Evolutionary conservation across 2,888 invertebrate genomes (phyloP), one percentile per base, ranked within the genome.

Genomic region (Furcula furcula): DNA sequence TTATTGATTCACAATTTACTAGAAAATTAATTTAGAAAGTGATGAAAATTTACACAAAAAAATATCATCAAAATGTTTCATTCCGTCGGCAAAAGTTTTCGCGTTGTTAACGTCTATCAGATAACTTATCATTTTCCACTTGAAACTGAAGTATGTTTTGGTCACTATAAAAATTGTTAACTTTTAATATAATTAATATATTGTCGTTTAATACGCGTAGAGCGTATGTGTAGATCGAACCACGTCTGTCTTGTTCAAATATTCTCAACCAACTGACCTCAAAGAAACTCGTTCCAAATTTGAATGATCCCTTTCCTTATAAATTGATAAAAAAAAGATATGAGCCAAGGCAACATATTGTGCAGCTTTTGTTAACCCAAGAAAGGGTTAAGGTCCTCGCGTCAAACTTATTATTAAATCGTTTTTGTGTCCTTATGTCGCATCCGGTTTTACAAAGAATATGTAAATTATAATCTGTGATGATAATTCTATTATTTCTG

Each of bases 381-480:
- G 78, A 78, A 86, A 83, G 85, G 87, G 86, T 84, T 83, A 82
- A 82, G 76, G 79, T 79, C 77, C 74, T 68, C 53, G 68, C 75
- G 75, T 76, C 77, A 75, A 82, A 83, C 77, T 79, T 86, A 78
- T 84, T 86, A 87, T 88, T 87, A 87, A 84, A 86, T 79, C 83
- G 82, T 88, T 87, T 87, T 86, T 86, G 83, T 85, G 85, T 86
- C 85, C 85, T 80, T 74, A 69, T 77, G 78, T 71, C 71, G 73
- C 71, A 82, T 88, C 87, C 87, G 85, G 86, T 76, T 54, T 69
- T 66, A 77, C 76, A 81, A 62, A 76, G 82, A 76, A 85, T 81
- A 86, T 85, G 76, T 84, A 86, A 86, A 87, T 87, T 81, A 84
- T 82, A 84, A 86, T 85, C 85, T 77, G 75, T 83, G 82, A n/a